Conservation (phyloP, 2,888 invertebrate genomes). For the Tipula unca region DNA sequence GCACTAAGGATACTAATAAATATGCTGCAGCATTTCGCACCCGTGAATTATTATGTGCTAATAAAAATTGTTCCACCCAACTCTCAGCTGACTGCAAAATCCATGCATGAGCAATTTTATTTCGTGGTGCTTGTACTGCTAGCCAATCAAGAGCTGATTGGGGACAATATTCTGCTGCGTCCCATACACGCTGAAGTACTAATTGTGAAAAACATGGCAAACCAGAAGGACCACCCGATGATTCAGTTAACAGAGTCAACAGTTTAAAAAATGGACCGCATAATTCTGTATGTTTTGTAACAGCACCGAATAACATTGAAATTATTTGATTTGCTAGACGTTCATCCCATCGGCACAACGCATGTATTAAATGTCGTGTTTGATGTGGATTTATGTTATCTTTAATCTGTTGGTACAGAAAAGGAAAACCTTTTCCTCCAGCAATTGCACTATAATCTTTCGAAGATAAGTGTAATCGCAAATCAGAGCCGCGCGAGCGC, state of each 20-base stretch:
- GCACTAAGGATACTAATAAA: conserved; percentile 81
- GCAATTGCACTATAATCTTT: conserved; percentile 75
- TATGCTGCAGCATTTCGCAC: conserved; percentile 86
- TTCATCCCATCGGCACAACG: conserved; percentile 85
- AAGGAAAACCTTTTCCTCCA: conserved; percentile 88
- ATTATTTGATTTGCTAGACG: conserved; percentile 80
- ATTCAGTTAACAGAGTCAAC: conserved; percentile 78
- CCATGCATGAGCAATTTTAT: conserved; percentile 85
- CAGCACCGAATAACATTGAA: conserved; percentile 82
- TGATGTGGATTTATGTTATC: conserved; percentile 88
- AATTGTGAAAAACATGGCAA: conserved; percentile 87
- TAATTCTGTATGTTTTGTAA: conserved; percentile 80
- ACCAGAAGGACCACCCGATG: conserved; percentile 64
- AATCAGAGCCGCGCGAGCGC: conserved; percentile 71
- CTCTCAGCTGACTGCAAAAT: conserved; percentile 84
- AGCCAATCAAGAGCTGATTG: conserved; percentile 91
- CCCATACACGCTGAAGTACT: conserved; percentile 81
- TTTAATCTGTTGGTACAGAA: conserved; percentile 88
- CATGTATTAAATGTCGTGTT: conserved; percentile 84
- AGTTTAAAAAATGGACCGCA: conserved; percentile 90
- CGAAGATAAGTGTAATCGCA: conserved; percentile 62
- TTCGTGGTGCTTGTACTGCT: conserved; percentile 73
- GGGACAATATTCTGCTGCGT: conserved; percentile 81
- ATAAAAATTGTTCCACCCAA: conserved; percentile 84
- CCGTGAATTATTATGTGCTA: conserved; percentile 75